Conservation (phyloP, 2,888 invertebrate genomes). For the Brachyptera putata region DNA sequence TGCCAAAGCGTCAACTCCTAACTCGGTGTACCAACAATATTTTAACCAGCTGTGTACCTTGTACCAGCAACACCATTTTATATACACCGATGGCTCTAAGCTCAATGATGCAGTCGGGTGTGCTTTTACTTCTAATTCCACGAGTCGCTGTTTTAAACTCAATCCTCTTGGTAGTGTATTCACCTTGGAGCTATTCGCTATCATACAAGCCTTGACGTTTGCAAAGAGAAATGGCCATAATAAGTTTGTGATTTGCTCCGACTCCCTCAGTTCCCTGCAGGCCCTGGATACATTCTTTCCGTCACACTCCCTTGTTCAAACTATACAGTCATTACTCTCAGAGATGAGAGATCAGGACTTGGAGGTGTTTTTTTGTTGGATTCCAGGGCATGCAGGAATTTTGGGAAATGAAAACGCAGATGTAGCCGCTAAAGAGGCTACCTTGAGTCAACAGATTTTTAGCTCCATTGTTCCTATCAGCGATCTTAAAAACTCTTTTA, state of each 20-base stretch:
- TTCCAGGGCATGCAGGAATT: constrained; percentile 1
- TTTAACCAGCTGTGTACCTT: not conserved
- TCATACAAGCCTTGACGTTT: not conserved
- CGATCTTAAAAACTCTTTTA: not conserved
- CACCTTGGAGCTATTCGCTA: not conserved
- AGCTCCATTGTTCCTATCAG: not conserved
- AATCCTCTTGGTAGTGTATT: not conserved
- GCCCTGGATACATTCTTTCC: not conserved
- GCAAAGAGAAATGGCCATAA: not conserved
- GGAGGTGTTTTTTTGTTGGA: too few species aligned
- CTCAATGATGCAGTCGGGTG: not conserved
- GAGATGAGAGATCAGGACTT: too few species aligned
- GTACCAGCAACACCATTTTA: too few species aligned
- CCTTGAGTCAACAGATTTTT: not conserved
- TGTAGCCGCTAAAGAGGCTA: not conserved
- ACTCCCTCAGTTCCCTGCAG: not conserved
- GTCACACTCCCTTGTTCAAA: not conserved
- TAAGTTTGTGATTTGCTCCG: not conserved
- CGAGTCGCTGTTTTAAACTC: not conserved
- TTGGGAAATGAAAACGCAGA: not conserved
- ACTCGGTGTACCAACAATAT: not conserved
- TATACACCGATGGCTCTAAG: not conserved
- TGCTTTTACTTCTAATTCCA: not conserved
- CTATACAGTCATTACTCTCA: not conserved
- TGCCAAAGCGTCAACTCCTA: not conserved